Evolutionary conservation across 2,888 invertebrate genomes (phyloP), one percentile per base, ranked within the genome.

Genomic region (Nebria salina): DNA sequence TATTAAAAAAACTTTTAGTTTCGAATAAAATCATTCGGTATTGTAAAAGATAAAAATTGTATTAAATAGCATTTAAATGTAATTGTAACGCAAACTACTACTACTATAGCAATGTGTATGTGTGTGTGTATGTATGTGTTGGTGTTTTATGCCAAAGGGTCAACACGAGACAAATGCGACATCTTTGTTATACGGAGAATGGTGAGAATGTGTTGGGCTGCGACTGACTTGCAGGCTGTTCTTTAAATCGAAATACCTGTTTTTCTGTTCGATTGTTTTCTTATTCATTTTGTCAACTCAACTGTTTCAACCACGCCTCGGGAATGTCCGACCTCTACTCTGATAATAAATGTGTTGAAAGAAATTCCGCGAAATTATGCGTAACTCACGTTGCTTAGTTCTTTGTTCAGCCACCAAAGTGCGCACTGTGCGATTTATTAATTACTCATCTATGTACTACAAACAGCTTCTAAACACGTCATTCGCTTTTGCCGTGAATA

Each of bases 201-300:
- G 70, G 70, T 70, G 11, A 70, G 70, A 70, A 70, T 70, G 70
- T 70, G 70, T 70, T 25, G 11, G 15, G n/a, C 15, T 7, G 68
- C 68, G 68, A 13, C 9, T 15, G 34, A 70, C 25, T 25, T 66
- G 66, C 66, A 66, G 34, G 70, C 68, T 11, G 70, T 20, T 20
- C 70, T 70, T 70, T 70, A 70, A 26, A 70, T 25, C 70, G 70
- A 70, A 70, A 70, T 70, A 70, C 70, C 70, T 70, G 70, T 70
- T n/a, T 34, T 8, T 11, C 25, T 70, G 65, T 65, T 70, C 70
- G 34, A 11, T 70, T 11, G 11, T 70, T 70, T 70, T 70, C 70
- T 70, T 70, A 70, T 11, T 70, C 34, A 25, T 25, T 70, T 70
- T 70, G 20, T 70, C 11, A 54, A 54, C 54, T 54, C 54, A 20